These are phyloP conservation scores for Avahi laniger DNA, from an alignment of 2,797 vertebrate species.

Conservation along the genomic window DNA sequence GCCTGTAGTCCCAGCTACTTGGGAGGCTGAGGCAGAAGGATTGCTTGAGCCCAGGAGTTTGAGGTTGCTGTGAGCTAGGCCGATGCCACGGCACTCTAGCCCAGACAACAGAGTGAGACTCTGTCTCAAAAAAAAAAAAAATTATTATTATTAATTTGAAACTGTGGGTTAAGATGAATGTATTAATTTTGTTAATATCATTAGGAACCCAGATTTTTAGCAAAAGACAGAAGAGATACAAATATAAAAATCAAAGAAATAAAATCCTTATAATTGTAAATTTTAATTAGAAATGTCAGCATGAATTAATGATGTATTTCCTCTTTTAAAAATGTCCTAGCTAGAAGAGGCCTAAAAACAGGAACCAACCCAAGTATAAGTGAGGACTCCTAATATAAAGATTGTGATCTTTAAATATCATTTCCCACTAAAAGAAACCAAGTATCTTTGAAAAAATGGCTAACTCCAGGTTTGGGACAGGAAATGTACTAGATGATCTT, in stretches of 20 bases:
- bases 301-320: not conserved
- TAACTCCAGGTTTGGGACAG: not conserved
- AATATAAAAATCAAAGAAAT: slow-evolving; percentile 28
- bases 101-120: too few species aligned
- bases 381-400: not conserved
- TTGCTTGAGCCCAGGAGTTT: too few species aligned
- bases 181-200: slow-evolving; percentile 14
- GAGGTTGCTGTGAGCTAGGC: too few species aligned
- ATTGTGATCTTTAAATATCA: not conserved
- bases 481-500: not conserved
- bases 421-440: not conserved
- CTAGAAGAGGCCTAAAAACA: not conserved
- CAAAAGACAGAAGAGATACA: not conserved
- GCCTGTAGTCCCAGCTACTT: too few species aligned
- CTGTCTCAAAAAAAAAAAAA: too few species aligned
- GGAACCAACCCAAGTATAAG: not conserved
- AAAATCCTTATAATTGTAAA: not conserved
- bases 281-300: slow-evolving; percentile 21
- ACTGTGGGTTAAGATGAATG: not conserved
- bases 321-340: not conserved
- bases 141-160: not conserved
- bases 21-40: too few species aligned
- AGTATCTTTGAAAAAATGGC: not conserved
- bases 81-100: too few species aligned
- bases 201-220: not conserved